Evolutionary conservation across 2,888 invertebrate genomes (phyloP).

Genomic region (Hydraecia micacea): DNA sequence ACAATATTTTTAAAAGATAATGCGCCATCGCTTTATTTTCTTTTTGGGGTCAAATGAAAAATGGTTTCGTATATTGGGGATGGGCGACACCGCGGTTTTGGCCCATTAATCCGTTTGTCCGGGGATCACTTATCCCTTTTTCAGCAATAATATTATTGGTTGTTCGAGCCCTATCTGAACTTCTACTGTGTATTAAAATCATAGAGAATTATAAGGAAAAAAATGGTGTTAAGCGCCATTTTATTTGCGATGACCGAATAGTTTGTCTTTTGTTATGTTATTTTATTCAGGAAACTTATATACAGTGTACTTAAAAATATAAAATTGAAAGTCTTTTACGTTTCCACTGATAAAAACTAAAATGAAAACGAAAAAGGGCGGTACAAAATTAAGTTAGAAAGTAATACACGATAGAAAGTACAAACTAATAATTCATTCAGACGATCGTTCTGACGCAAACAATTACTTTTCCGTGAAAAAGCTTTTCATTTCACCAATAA

Average conservation of each 20-base stretch:
- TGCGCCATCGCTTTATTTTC: conserved; percentile 23
- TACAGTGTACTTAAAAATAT: not conserved
- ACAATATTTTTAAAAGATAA: conserved; percentile 25
- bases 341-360: not conserved
- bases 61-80: conserved; percentile 45
- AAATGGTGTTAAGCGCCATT: conserved; percentile 10
- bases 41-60: conserved; percentile 48
- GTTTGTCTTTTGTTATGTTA: not conserved
- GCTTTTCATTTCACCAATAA: no score
- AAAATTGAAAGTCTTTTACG: not conserved
- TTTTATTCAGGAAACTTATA: no score
- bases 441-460: not conserved
- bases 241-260: conserved; percentile 7
- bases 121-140: conserved; percentile 60
- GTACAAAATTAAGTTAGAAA: not conserved
- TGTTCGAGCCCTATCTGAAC: conserved; percentile 20
- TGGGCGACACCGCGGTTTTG: conserved; percentile 43
- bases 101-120: conserved; percentile 59
- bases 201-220: conserved; percentile 13
- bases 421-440: not conserved
- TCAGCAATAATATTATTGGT: conserved; percentile 56
- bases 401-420: not conserved
- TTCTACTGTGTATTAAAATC: conserved; percentile 48
- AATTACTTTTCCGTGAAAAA: not conserved
- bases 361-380: no score